These are phyloP conservation scores for Aspidiotus rigidus DNA, from an alignment of 2,888 invertebrate genomes.

Conservation along the genomic window DNA sequence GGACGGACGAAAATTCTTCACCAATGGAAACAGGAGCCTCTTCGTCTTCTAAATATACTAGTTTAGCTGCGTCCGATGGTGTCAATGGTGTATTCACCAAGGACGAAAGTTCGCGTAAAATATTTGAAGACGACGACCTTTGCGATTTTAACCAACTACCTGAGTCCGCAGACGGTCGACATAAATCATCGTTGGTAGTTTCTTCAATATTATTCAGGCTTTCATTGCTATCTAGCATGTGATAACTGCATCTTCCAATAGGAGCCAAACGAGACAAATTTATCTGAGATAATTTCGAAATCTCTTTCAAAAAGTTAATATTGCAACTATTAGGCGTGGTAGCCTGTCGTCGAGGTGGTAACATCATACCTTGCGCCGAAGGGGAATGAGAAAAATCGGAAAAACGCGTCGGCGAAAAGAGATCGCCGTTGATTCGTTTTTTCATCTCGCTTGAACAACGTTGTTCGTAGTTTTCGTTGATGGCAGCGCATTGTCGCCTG, in stretches of 20 bases:
- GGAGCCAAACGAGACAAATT: constrained; percentile 56
- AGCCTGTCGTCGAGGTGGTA: constrained; percentile 37
- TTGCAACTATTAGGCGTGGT: constrained; percentile 38
- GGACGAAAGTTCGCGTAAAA: constrained; percentile 24
- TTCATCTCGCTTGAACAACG: background rate
- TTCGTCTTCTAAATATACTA: constrained; percentile 62
- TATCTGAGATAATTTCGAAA: constrained; percentile 61
- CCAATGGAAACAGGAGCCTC: constrained; percentile 46
- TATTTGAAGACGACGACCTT: constrained; percentile 31
- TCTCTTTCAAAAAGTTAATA: constrained; percentile 52
- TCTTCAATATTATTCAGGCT: constrained; percentile 34
- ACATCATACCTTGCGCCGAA: constrained; percentile 26
- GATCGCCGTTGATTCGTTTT: constrained; percentile 1
- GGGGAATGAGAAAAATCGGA: background rate
- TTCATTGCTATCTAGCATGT: constrained; percentile 49
- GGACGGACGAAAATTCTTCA: constrained; percentile 46
- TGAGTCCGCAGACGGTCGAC: constrained; percentile 41
- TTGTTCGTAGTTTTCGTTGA: background rate
- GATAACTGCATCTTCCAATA: constrained; percentile 56
- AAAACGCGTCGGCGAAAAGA: background rate
- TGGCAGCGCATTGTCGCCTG: background rate
- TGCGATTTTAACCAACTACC: constrained; percentile 43
- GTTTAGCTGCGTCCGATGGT: constrained; percentile 57
- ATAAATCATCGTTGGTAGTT: constrained; percentile 12
- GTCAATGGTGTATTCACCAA: constrained; percentile 44